Conservation (phyloP, 2,113 vertebrate genomes). For the Phaethon lepturus region DNA sequence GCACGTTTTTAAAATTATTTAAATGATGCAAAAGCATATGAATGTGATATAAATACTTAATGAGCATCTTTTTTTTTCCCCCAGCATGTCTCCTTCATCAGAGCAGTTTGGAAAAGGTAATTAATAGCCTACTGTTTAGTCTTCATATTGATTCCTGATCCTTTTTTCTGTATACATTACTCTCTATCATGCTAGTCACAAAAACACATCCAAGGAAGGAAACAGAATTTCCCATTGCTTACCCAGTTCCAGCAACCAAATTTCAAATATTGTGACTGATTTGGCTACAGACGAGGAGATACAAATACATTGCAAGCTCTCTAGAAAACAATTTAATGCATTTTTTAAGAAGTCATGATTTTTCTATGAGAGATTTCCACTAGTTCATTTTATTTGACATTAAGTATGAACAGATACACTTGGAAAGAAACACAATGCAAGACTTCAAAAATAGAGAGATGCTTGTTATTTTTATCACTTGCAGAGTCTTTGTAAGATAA, state of each 20-base stretch:
- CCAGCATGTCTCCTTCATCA: constrained; percentile 47
- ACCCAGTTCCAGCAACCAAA: not conserved
- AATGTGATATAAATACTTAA: constrained; percentile 42
- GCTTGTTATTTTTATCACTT: not conserved
- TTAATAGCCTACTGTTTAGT: constrained; percentile 16
- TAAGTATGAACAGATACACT: not conserved
- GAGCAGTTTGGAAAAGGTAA: constrained; percentile 67
- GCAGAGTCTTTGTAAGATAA: not conserved
- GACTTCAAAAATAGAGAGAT: not conserved
- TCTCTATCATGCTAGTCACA: not conserved
- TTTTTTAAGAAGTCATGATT: not conserved
- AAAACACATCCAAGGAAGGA: constrained; percentile 24
- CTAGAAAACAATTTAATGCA: not conserved
- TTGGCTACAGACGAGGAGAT: not conserved
- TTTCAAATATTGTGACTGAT: not conserved
- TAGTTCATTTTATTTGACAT: not conserved
- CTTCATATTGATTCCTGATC: not conserved
- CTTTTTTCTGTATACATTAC: not conserved
- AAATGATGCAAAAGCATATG: not conserved
- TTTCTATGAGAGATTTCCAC: not conserved
- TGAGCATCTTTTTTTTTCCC: not conserved
- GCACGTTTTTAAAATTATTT: not conserved
- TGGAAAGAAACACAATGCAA: not conserved
- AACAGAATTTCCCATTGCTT: constrained; percentile 13
- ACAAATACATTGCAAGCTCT: not conserved